Evolutionary conservation across 2,888 invertebrate species (phyloP), one percentile per base, ranked within the genome.

Genomic region (Hypena proboscidalis): DNA sequence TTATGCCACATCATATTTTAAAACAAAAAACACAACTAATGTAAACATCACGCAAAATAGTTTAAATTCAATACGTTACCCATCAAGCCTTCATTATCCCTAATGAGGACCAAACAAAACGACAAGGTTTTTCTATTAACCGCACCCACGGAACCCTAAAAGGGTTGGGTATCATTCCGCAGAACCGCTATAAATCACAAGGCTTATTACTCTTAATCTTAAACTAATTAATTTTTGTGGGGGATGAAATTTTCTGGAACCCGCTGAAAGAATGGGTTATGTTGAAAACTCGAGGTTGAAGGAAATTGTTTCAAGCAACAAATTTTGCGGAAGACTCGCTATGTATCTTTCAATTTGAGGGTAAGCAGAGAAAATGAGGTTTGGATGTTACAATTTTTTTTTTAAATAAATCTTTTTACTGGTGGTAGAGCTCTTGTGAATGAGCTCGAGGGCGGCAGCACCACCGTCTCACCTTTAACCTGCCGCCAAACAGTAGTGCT

Each of bases 161-260:
- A 66, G 64, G 67, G 66, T 62, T 55, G 49, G 49, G 56, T 65
- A 67, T 67, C 61, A 61, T 63, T 73, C 58, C 30, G 51, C 64
- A 60, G 55, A 50, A 70, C 60, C 62, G 48, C 42, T 52, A 74
- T 77, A 77, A 77, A 77, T 78, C 77, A 70, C 46, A 13, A 47
- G 55, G 63, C 64, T 73, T 77, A 77, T 77, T 77, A 68, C 70
- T 70, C 70, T 68, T 75, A 77, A 78, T 78, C 74, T 72, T 50
- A 50, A 39, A 64, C 55, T 74, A 78, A 79, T 79, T 78, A 79
- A 74, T 78, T 78, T 77, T 75, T 69, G 65, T 64, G 56, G 43
- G 58, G 60, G 47, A 58, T 60, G 45, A 54, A 66, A 58, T 58
- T 74, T 67, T 63, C n/a, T n/a, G n/a, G n/a, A n/a, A n/a, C n/a